Evolutionary conservation across 2,888 invertebrate species (phyloP).

Genomic region (Sussaba pulchella): DNA sequence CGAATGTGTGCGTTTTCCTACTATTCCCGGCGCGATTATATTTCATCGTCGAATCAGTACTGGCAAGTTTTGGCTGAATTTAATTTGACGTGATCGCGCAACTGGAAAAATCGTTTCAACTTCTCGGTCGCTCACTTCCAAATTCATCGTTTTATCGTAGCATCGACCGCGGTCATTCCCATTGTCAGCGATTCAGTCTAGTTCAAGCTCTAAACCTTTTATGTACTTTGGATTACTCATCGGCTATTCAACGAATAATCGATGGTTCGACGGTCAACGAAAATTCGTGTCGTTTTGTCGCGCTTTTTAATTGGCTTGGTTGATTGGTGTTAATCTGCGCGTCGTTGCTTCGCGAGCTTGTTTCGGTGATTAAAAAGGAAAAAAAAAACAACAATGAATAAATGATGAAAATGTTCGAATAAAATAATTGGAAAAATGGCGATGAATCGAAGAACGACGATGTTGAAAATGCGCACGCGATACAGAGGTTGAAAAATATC

Average conservation of each 20-base stretch:
- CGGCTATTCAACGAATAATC: not conserved
- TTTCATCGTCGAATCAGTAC: constrained; percentile 34
- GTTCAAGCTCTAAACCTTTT: not conserved
- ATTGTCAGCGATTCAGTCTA: constrained; percentile 10
- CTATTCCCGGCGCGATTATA: constrained; percentile 49
- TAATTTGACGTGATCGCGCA: constrained; percentile 63
- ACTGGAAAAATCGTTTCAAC: constrained; percentile 60
- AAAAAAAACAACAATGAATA: too few relatives aligned
- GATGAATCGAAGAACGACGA: too few relatives aligned
- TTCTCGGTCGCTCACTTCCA: constrained; percentile 14
- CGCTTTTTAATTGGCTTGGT: too few relatives aligned
- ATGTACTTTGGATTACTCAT: not conserved
- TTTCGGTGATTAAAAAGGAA: too few relatives aligned
- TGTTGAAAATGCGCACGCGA: too few relatives aligned
- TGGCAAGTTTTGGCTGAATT: constrained; percentile 51
- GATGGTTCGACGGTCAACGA: not conserved
- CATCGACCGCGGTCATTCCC: not conserved
- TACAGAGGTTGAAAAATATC: too few relatives aligned
- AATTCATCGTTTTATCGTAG: constrained; percentile 16
- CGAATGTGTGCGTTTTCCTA: constrained; percentile 27
- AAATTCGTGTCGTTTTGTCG: too few relatives aligned
- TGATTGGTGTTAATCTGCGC: too few relatives aligned
- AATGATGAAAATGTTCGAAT: too few relatives aligned
- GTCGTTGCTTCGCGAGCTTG: too few relatives aligned
- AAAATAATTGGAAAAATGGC: too few relatives aligned